Evolutionary conservation across 2,113 vertebrate genomes (phyloP).

Genomic region (Spheniscus mendiculus): DNA sequence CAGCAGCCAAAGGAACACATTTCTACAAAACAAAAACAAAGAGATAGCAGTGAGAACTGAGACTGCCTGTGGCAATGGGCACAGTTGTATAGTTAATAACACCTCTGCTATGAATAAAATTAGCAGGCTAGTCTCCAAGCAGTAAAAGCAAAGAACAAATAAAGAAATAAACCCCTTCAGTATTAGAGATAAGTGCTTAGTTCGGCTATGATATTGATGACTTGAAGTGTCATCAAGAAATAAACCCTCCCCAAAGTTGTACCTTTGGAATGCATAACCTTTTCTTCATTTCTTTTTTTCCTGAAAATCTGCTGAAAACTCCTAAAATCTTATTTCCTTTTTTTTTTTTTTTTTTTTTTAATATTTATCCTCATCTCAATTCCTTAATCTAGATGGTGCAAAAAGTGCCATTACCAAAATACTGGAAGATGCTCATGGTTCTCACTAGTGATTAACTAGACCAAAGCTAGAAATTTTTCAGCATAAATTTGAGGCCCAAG

Average conservation of each 20-base stretch:
- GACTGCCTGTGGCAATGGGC: constrained; percentile 33
- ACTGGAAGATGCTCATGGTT: neutral
- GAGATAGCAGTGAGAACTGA: neutral
- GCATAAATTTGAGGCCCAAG: neutral
- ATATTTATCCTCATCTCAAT: neutral
- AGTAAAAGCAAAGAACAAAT: constrained; percentile 32
- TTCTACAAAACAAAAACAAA: constrained; percentile 38
- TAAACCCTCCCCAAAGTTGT: neutral
- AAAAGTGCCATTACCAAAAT: neutral
- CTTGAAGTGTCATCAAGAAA: neutral
- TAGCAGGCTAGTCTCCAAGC: constrained; percentile 17
- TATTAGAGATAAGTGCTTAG: neutral
- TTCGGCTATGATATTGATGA: neutral
- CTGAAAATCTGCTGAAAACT: neutral
- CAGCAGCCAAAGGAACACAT: constrained; percentile 53
- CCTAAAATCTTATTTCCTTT: neutral
- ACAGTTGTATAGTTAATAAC: constrained; percentile 21
- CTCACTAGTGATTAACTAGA: neutral
- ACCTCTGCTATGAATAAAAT: constrained; percentile 40
- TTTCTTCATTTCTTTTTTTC: neutral
- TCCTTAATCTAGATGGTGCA: neutral
- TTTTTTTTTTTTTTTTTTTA: neutral
- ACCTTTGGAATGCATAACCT: neutral
- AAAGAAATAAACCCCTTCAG: constrained; percentile 14
- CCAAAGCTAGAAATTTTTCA: neutral